Percentiles rank a stretch among this genome's conserved stretches.
Evolutionary conservation across 2,888 invertebrate genomes (phyloP).

Genomic region (Cynaeus angustus): DNA sequence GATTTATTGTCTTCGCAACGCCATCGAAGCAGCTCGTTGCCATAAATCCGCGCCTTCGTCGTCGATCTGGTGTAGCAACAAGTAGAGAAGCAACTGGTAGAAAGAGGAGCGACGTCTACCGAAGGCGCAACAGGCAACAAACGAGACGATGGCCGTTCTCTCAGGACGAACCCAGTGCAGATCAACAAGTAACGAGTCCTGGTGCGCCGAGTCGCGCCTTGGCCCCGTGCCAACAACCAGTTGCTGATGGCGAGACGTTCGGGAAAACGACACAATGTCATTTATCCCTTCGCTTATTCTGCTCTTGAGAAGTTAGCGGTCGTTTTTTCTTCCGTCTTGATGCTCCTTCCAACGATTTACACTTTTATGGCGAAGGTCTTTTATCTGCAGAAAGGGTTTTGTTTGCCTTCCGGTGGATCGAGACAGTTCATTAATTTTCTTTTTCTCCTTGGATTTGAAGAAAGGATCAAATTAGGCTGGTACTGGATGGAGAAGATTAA

Average conservation of each 20-base stretch:
- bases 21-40: constrained; percentile 26
- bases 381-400: constrained; percentile 8
- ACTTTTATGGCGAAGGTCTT: constrained; percentile 20
- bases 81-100: constrained; percentile 60
- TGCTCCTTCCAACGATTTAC: constrained; percentile 15
- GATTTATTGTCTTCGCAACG: constrained; percentile 32
- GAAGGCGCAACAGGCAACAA: constrained; percentile 58
- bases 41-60: constrained; percentile 36
- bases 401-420: constrained; percentile 18
- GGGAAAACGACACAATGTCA: constrained; percentile 28
- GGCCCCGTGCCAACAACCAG: constrained; percentile 58
- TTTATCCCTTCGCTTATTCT: constrained; percentile 36
- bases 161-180: constrained; percentile 47
- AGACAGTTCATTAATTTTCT: constrained; percentile 12
- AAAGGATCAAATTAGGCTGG: not conserved
- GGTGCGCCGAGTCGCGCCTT: constrained; percentile 48
- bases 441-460: not conserved
- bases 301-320: not conserved
- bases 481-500: not conserved
- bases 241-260: constrained; percentile 51
- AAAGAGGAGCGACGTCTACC: constrained; percentile 44
- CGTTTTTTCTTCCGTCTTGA: constrained; percentile 18
- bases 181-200: constrained; percentile 61
- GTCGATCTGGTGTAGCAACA: constrained; percentile 56
- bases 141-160: constrained; percentile 17